Conservation (phyloP, 2,797 vertebrate genomes). For the Adrianichthys oophorus region DNA sequence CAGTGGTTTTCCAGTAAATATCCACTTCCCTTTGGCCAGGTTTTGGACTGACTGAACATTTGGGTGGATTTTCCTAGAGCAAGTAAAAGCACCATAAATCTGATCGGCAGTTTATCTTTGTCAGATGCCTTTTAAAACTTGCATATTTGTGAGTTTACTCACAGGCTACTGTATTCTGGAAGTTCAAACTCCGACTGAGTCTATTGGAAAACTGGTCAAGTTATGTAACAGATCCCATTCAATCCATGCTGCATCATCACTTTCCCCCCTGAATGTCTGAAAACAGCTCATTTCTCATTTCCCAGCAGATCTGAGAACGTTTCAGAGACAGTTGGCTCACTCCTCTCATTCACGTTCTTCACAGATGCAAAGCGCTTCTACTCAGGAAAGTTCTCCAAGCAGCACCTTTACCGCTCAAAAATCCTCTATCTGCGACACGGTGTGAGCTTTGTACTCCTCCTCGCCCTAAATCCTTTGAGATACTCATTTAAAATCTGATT, state of each 20-base stretch:
- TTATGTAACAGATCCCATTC: slow-evolving; percentile 77
- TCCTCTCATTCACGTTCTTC: slow-evolving; percentile 52
- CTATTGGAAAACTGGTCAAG: slow-evolving; percentile 65
- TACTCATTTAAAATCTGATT: too few species aligned
- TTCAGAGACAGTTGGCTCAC: slow-evolving; percentile 64
- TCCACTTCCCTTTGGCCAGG: slow-evolving; percentile 10
- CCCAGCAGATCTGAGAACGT: slow-evolving; percentile 68
- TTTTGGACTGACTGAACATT: too few species aligned
- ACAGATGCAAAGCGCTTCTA: slow-evolving; percentile 57
- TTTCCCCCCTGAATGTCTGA: slow-evolving; percentile 67
- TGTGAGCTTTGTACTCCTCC: too few species aligned
- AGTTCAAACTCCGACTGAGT: slow-evolving; percentile 54
- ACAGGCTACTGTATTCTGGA: slow-evolving; percentile 14
- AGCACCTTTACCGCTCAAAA: slow-evolving; percentile 53
- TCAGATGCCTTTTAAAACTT: slow-evolving; percentile 10
- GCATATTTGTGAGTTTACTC: background rate
- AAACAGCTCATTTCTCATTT: slow-evolving; percentile 76
- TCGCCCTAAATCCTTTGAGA: too few species aligned
- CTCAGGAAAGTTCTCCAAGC: slow-evolving; percentile 52
- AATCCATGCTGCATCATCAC: slow-evolving; percentile 76
- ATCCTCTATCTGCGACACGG: slow-evolving; percentile 47
- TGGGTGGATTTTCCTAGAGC: too few species aligned
- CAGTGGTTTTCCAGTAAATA: slow-evolving; percentile 47
- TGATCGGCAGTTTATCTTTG: slow-evolving; percentile 1
- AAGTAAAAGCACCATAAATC: background rate